Evolutionary conservation across 2,888 invertebrate genomes (phyloP).

Genomic region (Stenchaetothrips biformis): DNA sequence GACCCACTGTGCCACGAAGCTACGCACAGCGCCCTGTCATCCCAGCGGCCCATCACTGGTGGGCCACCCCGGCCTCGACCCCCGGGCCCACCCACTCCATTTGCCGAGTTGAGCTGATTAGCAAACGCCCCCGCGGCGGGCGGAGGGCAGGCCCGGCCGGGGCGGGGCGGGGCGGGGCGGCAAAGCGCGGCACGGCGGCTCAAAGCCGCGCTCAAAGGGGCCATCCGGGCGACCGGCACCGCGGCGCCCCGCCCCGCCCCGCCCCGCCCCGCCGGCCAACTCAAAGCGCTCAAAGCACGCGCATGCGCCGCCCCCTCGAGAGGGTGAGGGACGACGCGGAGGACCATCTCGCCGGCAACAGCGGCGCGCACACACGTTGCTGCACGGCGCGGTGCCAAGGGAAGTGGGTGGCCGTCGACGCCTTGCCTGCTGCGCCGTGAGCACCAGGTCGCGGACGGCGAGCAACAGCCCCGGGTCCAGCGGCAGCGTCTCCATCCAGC

Average conservation of each 20-base stretch:
- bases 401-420: neutral
- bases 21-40: neutral
- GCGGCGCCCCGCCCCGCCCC: neutral
- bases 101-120: conserved; percentile 2
- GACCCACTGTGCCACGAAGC: neutral
- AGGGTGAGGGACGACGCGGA: neutral
- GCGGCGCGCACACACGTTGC: too few relatives aligned
- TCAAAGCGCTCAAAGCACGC: neutral
- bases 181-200: neutral
- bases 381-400: neutral
- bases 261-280: neutral
- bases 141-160: neutral
- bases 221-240: neutral
- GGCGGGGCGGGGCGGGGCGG: neutral
- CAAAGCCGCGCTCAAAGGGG: neutral
- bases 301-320: neutral
- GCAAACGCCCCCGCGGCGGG: neutral
- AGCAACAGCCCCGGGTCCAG: conserved; percentile 46
- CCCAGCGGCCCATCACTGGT: neutral
- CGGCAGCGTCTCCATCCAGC: conserved; percentile 51
- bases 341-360: neutral
- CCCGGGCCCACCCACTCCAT: neutral
- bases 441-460: conserved; percentile 41
- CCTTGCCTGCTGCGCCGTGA: conserved; percentile 43
- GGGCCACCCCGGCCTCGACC: neutral